Evolutionary conservation across 2,888 invertebrate species (phyloP), one percentile per base, ranked within the genome.

Genomic region (Himalopsyche kuldschensis): DNA sequence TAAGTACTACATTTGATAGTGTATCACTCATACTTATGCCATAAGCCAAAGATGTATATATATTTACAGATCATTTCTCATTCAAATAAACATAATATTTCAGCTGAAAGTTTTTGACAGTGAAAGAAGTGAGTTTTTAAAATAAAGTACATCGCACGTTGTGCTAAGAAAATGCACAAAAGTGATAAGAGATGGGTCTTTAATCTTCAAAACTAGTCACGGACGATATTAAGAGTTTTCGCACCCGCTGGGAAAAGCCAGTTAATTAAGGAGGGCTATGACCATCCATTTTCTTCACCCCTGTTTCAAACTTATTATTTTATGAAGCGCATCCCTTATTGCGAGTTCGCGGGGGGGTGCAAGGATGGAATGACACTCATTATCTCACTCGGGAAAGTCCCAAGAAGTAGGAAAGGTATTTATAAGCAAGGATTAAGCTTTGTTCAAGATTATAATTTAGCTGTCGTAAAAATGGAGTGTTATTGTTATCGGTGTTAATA

Each of bases 301-400:
- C 78, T 69, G 80, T 83, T 75, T 41, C 69, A 63, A 84, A 79
- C 75, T 86, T 86, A 86, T 86, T 86, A 84, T 86, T 86, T 86
- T 86, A 86, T 86, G 86, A 84, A 80, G 83, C 86, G 84, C 83
- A 86, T 85, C 86, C 82, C 77, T 84, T 85, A 85, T 83, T 85
- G 84, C 76, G 69, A 78, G 35, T 46, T 48, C 81, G 75, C 35
- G 31, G 78, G 41, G n/a, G 24, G 75, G 55, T 5, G 55, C 20
- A 24, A 55, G 55, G 55, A 20, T 55, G 55, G 24, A 55, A 55
- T 55, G 55, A 55, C 55, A 55, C 55, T 55, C 55, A 55, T 55
- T 55, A 55, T 20, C 55, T n/a, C 24, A 55, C 55, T 24, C 55
- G 55, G 76, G 30, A 76, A 30, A 8, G 27, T 76, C 76, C 30